Evolutionary conservation across 2,113 vertebrate species (phyloP).

Genomic region (Pipra filicauda): DNA sequence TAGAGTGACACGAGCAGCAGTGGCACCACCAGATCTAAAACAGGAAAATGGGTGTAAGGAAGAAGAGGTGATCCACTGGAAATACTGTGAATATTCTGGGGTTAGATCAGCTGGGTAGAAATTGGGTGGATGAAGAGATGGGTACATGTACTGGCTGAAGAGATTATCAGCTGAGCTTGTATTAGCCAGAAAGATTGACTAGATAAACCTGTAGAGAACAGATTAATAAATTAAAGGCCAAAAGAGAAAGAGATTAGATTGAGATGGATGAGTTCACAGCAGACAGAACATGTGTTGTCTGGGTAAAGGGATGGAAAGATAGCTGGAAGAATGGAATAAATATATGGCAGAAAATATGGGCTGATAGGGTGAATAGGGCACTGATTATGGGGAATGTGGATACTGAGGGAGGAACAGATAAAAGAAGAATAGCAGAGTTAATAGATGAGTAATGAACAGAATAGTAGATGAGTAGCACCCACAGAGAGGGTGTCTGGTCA

Average conservation of each 20-base stretch:
- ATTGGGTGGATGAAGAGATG: not conserved
- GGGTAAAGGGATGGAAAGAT: not conserved
- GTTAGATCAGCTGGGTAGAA: not conserved
- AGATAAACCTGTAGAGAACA: not conserved
- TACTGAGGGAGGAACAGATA: not conserved
- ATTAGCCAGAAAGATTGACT: not conserved
- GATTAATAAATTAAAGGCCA: not conserved
- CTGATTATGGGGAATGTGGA: not conserved
- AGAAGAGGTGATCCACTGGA: not conserved
- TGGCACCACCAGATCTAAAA: not conserved
- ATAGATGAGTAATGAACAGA: not conserved
- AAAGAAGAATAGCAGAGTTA: not conserved
- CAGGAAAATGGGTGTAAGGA: not conserved
- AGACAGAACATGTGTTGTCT: not conserved
- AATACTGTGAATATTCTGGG: not conserved
- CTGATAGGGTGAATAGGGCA: not conserved
- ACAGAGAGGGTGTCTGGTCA: not conserved
- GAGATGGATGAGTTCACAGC: not conserved
- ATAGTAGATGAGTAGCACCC: not conserved
- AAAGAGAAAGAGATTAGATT: not conserved
- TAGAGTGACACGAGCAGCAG: not conserved
- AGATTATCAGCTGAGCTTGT: not conserved
- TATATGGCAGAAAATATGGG: not conserved
- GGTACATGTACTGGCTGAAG: not conserved
- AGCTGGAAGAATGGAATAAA: not conserved